Base-by-base conservation (phyloP, 2,888 invertebrate species). In the Leptinotarsa rubiginosa region DNA sequence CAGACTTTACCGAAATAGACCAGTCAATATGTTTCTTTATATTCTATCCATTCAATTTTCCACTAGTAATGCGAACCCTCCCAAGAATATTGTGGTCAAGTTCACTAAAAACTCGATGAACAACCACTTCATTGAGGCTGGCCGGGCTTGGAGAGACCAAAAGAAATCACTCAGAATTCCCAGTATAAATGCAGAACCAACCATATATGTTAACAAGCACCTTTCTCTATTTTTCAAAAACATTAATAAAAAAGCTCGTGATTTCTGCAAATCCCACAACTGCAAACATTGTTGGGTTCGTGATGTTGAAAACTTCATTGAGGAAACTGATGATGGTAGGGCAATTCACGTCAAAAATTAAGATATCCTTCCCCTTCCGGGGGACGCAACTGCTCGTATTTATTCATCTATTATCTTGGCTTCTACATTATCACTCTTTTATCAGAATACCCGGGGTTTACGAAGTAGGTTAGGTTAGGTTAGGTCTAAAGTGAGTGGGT, bases 201-300 rank as follows among this genome's bases (percentile, higher is more conserved):
- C 49, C 20, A 25, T 66, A 15, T 49, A 47, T 16, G 22, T 66
- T 2, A 66, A 66, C 16, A 10, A 66, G 15, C 25, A 66, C 47
- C 66, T 66, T 12, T 66, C 66, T 20, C 50, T 1, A 49, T 66
- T 49, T 20, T 66, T 18, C 20, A 66, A 66, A 66, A 7, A 49
- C 47, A n/a, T 47, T 18, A 0, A 47, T 47, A 50, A 66, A 20
- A 66, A 66, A 47, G 13, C 47, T 3, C n/a, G 22, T 16, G 47
- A 65, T 16, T 65, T 65, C n/a, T 47, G 65, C 2, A 3, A 13
- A 5, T 16, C 7, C 47, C 31, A 65, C 7, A 15, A 47, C 47
- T 65, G 16, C n/a, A 65, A 65, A 65, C 0, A 65, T 47, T 65
- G 18, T 47, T 65, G 65, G 47, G 65, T 65, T 12, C n/a, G 18